A percentile compares a stretch with the other conserved stretches of the same genome.
Evolutionary conservation across 2,113 vertebrate species (phyloP).

Genomic region (Antechinus flavipes): DNA sequence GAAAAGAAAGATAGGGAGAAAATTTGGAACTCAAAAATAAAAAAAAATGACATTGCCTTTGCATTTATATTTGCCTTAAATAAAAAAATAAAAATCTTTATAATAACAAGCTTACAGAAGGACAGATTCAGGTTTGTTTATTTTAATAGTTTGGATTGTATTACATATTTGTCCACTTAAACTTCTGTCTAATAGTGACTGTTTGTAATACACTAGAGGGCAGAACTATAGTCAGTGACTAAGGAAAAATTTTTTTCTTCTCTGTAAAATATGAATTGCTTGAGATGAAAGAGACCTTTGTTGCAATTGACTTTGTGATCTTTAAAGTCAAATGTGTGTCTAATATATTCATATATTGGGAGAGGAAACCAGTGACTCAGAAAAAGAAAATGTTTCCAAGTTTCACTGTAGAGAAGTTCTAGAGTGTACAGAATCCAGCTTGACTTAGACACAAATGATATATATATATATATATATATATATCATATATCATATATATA

Average conservation of each 20-base stretch:
- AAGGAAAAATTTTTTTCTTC: neutral
- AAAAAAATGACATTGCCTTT: too few relatives aligned
- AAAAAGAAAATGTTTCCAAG: neutral
- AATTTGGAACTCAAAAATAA: too few relatives aligned
- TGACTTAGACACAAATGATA: neutral
- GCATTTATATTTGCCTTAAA: too few relatives aligned
- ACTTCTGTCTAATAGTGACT: neutral
- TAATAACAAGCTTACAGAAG: neutral
- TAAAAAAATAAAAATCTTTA: neutral
- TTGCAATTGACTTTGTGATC: neutral
- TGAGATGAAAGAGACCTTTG: neutral
- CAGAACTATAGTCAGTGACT: neutral
- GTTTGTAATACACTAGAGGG: neutral
- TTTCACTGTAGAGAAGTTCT: neutral
- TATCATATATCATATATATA: too few relatives aligned
- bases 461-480: neutral
- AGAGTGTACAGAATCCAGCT: neutral
- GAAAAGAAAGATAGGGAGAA: too few relatives aligned
- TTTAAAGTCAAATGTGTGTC: neutral
- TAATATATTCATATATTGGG: neutral
- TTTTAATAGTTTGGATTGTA: neutral
- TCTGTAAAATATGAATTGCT: neutral
- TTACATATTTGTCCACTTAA: neutral
- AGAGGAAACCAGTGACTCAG: neutral
- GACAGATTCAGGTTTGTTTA: neutral